Base-by-base conservation (phyloP, 2,888 invertebrate species). In the Chrysopilus asiliformis region DNA sequence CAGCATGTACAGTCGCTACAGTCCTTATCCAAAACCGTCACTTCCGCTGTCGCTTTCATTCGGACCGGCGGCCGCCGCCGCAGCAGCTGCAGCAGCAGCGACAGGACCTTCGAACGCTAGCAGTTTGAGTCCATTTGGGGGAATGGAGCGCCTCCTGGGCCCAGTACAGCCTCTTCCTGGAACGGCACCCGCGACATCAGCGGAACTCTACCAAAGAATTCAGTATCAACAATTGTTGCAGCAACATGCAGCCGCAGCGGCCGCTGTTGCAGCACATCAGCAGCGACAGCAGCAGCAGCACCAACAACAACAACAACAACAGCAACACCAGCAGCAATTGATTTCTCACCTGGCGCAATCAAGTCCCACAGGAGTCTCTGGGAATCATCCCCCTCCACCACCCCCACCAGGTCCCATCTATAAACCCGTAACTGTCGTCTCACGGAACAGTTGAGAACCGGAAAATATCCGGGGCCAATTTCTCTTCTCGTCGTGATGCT, bases 1-100 rank as follows among this genome's bases (percentile, higher is more conserved):
- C 36, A 76, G 78, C 8, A 72, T 81, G 52, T 81, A 82, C 51
- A 70, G 71, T 45, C 66, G 72, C 46, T 83, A 72, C 60, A 78
- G 59, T 53, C 61, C 81, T 34, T 80, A 71, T 53, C 67, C 59
- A 45, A 67, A 70, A 49, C 68, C 68, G 31, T 56, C 49, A 43
- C 68, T 63, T 12, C 53, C 66, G 34, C 64, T 70, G 13, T 65
- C 66, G 7, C 68, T 67, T 20, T 70, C 67, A 14, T 47, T 60
- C 45, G 40, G 40, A 30, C 36, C 40, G 53, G 22, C 41, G 37
- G 20, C 40, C 22, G 13, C 45, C 42, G 14, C 42, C 43, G n/a
- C n/a, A n/a, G 33, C 44, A 38, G 5, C 40, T 38, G 20, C 43
- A 24, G 24, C 10, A n/a, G 14, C 13, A 45, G 50, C 1, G 43